Base-by-base conservation (phyloP, 1,140 invertebrate species). In the Drosophila varians region DNA sequence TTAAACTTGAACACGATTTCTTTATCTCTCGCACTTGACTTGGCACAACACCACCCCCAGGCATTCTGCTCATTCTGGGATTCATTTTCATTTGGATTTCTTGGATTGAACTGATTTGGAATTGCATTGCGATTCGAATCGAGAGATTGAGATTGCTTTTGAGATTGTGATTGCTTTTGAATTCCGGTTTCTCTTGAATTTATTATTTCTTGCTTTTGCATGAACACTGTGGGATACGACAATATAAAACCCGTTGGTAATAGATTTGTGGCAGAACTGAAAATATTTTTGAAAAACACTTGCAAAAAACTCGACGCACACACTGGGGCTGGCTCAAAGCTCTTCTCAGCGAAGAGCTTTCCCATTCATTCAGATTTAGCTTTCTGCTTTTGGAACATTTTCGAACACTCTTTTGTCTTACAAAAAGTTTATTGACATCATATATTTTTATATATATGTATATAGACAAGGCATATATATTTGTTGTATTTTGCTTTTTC, bases 251-350 rank as follows among this genome's bases (percentile, higher is more conserved):
- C n/a, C 31, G 31, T 34, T 34, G 34, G n/a, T 6, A 12, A 14
- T 80, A 56, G 60, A 70, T 69, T 77, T 69, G 62, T 62, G 65
- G 57, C 77, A 77, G 74, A 82, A 80, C 54, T 60, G 61, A 77
- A 74, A 70, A 88, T 64, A 52, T 72, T 87, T 80, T 77, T 71
- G 82, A 87, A 87, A 87, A 87, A 87, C 82, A 87, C 82, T 87
- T 87, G 60, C 45, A 88, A 84, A 84, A 87, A 87, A 87, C 82
- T 87, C 82, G 74, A 74, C 71, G 74, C 79, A 62, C 79, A 68
- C 82, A 77, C 82, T 61, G 25, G 11, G 19, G 31, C 48, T 66
- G 19, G 31, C 48, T 66, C 51, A 61, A 68, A 77, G 75, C 49
- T 65, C 48, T 43, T 26, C 16, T 53, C 26, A 2, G 26, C n/a